These are phyloP conservation scores for Tanytarsus gracilentus DNA, from an alignment of 2,888 invertebrate species.

Conservation along the genomic window DNA sequence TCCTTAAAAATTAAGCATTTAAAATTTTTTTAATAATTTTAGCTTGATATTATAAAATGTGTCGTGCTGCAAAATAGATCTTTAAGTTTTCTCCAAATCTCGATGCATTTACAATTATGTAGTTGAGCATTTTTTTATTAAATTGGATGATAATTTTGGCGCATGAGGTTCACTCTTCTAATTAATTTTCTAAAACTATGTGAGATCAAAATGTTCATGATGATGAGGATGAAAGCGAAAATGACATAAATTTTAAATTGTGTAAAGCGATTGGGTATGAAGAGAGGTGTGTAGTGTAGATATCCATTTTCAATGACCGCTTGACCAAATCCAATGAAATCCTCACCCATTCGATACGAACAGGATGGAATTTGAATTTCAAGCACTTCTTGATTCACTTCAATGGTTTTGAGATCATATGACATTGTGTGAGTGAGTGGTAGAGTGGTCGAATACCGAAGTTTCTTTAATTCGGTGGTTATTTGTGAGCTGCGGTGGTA, in stretches of 20 bases:
- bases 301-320: slow-evolving; percentile 18
- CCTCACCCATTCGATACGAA: slow-evolving; percentile 75
- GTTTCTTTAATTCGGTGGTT: slow-evolving; percentile 30
- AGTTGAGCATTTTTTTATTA: no score
- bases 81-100: no score
- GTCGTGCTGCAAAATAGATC: no score
- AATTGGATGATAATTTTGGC: slow-evolving; percentile 21
- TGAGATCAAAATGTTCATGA: slow-evolving; percentile 12
- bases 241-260: slow-evolving; percentile 19
- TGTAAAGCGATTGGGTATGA: slow-evolving; percentile 6
- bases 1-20: no score
- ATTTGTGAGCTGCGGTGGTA: slow-evolving; percentile 47
- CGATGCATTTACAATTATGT: no score
- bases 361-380: slow-evolving; percentile 91
- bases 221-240: neutral
- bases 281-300: slow-evolving; percentile 18
- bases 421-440: slow-evolving; percentile 33
- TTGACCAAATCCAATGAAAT: slow-evolving; percentile 21
- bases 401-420: slow-evolving; percentile 10
- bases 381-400: slow-evolving; percentile 40
- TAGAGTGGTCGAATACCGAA: slow-evolving; percentile 35
- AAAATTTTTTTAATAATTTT: no score
- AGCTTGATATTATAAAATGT: no score
- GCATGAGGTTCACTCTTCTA: neutral
- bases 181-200: slow-evolving; percentile 3